Conservation (phyloP, 35 echinoderm and acorn worm genomes). For the Holothuria glaberrima region DNA sequence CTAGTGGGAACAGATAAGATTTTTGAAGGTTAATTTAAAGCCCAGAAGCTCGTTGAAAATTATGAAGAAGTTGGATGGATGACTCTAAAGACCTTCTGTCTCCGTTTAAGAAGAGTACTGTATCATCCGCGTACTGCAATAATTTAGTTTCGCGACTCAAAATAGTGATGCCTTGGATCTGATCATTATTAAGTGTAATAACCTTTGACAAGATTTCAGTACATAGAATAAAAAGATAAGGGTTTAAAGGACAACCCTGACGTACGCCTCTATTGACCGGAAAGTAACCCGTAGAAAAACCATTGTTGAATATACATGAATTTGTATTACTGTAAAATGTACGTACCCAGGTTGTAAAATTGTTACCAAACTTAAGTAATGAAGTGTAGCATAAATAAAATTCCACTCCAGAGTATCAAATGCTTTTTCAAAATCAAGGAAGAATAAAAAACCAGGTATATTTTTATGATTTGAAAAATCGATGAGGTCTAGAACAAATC, state of each 20-base stretch:
- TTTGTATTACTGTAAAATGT: constrained; percentile 8
- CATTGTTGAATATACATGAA: not conserved
- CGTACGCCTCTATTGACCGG: not conserved
- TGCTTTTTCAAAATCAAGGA: not conserved
- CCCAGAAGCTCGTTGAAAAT: not conserved
- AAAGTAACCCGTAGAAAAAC: not conserved
- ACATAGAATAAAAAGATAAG: not conserved
- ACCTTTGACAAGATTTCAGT: not conserved
- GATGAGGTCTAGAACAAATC: not conserved
- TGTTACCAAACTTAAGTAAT: not conserved
- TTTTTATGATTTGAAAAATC: not conserved
- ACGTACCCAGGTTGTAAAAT: not conserved
- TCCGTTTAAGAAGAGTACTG: too few relatives aligned
- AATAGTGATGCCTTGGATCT: constrained; percentile 1
- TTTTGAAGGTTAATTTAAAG: not conserved
- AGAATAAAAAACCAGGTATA: not conserved
- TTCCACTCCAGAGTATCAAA: not conserved
- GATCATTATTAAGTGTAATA: not conserved
- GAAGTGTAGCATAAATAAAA: not conserved
- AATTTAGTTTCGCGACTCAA: not conserved
- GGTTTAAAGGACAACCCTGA: constrained; percentile 19
- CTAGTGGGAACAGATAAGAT: constrained; percentile 12
- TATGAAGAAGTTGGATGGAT: not conserved
- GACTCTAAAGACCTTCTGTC: too few relatives aligned
- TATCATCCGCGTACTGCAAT: constrained; percentile 25